Evolutionary conservation across 1,140 invertebrate species (phyloP), one percentile per base, ranked within the genome.

Genomic region (Drosophila triauraria): DNA sequence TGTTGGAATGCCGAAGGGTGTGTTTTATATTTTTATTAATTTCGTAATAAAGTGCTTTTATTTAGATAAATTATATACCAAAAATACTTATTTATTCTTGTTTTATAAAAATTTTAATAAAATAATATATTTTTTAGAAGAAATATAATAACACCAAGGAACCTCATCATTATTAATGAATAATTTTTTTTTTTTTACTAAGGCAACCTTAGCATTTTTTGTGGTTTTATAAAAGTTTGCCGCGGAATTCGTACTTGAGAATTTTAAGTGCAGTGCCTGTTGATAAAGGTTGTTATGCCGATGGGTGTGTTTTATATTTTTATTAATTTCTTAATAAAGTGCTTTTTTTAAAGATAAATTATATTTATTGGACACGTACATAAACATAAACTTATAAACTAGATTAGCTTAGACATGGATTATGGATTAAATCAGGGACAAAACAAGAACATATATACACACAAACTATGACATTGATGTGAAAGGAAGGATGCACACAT

Each of bases 301-400:
- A 12, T 30, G n/a, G 12, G 35, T 38, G 35, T 13, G 35, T 9
- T 35, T n/a, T 17, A n/a, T 3, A 8, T 15, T n/a, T 15, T 4
- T 32, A 9, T 42, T 25, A 17, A 32, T 65, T 43, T 48, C 5
- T 12, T 13, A 20, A 38, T 43, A 25, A 62, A 32, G 3, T 27
- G 6, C 27, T n/a, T n/a, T 20, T 46, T 15, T 44, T 40, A 15
- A 3, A 35, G 32, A 51, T 64, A 50, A 56, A 54, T 62, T 23
- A 58, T 38, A 76, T 75, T 76, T 68, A 77, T 76, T 60, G 13
- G 40, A 76, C 50, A 56, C 40, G 4, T 20, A 74, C 71, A 60
- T 30, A 38, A 54, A 76, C 75, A 78, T 77, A 61, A 32, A 62
- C 47, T 60, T 77, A 78, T 2, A 1, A 15, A 25, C 38, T 57